Percentiles rank a stretch among this genome's conserved stretches.
Evolutionary conservation across 1,140 invertebrate species (phyloP).

Genomic region (Elysia chlorotica): DNA sequence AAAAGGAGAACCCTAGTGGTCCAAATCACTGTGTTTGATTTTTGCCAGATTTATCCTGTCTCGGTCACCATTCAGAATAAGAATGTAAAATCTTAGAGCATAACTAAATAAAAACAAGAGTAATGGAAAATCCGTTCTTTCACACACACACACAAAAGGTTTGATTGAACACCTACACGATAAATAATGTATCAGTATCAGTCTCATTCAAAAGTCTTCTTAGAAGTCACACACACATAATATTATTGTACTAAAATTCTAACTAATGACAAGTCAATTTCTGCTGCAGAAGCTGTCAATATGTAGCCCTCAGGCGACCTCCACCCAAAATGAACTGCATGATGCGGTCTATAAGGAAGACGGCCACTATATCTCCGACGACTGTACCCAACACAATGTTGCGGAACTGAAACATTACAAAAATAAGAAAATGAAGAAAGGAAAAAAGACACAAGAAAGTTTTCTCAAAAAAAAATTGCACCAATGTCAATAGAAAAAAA

Average conservation of each 20-base stretch:
- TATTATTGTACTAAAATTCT: not conserved
- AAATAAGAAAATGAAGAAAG: not conserved
- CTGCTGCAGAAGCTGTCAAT: too few species aligned
- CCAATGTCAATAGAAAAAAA: too few species aligned
- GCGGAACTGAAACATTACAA: conserved; percentile 73
- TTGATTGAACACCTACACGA: not conserved
- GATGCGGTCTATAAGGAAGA: conserved; percentile 81
- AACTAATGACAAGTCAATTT: too few species aligned
- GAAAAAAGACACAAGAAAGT: not conserved
- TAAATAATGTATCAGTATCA: not conserved
- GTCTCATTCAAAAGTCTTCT: not conserved
- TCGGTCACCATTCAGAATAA: too few species aligned
- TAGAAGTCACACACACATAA: not conserved
- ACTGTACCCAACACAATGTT: conserved; percentile 78
- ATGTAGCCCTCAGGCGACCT: conserved; percentile 65
- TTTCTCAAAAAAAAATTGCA: too few species aligned
- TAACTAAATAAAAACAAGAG: too few species aligned
- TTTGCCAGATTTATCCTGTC: too few species aligned
- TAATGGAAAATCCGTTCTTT: not conserved
- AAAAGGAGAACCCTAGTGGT: too few species aligned
- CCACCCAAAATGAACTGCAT: conserved; percentile 90
- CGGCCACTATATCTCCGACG: conserved; percentile 79
- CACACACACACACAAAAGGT: not conserved
- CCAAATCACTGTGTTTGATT: too few species aligned
- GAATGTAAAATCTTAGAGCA: too few species aligned